Conservation (phyloP, 2,888 invertebrate species). For the Phrixothrix hirtus region DNA sequence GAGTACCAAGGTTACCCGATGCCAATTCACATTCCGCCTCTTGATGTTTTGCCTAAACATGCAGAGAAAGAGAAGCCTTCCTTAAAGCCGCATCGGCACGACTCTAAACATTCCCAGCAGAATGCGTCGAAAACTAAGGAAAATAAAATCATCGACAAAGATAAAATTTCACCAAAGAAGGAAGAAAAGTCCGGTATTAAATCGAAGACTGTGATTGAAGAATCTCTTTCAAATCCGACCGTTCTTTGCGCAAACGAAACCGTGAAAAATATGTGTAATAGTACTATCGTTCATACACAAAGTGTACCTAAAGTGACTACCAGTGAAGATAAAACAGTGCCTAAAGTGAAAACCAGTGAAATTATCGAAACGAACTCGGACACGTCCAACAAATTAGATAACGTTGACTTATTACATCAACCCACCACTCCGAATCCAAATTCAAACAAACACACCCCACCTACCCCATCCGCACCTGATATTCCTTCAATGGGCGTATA, state of each 20-base stretch:
- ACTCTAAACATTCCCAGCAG: constrained; percentile 41
- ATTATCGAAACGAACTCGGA: constrained; percentile 21
- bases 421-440: constrained; percentile 37
- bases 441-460: constrained; percentile 57
- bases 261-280: neutral
- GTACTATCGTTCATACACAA: constrained; percentile 7
- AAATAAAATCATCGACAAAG: constrained; percentile 32
- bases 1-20: constrained; percentile 51
- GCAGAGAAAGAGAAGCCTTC: constrained; percentile 47
- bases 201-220: constrained; percentile 13
- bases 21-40: constrained; percentile 48
- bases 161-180: constrained; percentile 41
- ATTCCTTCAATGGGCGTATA: constrained; percentile 84
- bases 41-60: constrained; percentile 51
- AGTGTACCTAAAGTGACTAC: neutral
- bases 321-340: constrained; percentile 9
- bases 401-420: constrained; percentile 38
- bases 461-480: constrained; percentile 60
- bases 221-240: constrained; percentile 1
- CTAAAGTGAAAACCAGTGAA: constrained; percentile 24
- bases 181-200: constrained; percentile 32
- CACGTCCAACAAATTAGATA: constrained; percentile 17
- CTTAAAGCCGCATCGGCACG: constrained; percentile 47
- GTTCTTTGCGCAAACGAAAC: no score
- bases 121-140: constrained; percentile 35